A percentile compares a stretch with the other conserved stretches of the same genome.
These are phyloP conservation scores for Spilogale gracilis DNA, from an alignment of 2,113 vertebrate genomes.

Conservation along the genomic window DNA sequence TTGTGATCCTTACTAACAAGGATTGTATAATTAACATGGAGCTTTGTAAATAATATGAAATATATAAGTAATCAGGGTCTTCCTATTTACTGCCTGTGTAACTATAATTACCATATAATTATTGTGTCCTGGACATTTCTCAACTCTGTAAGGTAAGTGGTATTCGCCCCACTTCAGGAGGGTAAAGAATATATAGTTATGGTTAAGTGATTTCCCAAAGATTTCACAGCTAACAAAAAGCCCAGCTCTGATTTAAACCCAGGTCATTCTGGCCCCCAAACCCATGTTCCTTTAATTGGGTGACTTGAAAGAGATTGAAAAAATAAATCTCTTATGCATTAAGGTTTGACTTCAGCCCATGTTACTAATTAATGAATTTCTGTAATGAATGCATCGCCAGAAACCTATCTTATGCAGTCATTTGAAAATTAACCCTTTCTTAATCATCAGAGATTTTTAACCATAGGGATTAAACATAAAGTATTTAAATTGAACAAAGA, in stretches of 20 bases:
- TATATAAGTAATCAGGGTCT: slow-evolving; percentile 4
- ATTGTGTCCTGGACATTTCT: neutral
- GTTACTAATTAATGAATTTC: neutral
- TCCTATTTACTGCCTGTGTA: slow-evolving; percentile 39
- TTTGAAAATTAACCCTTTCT: neutral
- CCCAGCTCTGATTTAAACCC: slow-evolving; percentile 9
- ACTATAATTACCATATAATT: slow-evolving; percentile 32
- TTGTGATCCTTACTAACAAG: neutral
- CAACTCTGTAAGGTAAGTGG: slow-evolving; percentile 48
- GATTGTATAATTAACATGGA: slow-evolving; percentile 17
- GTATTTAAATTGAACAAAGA: slow-evolving; percentile 6
- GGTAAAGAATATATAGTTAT: neutral
- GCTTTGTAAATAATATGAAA: slow-evolving; percentile 43
- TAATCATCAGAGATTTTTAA: slow-evolving; percentile 36
- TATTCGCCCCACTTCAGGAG: slow-evolving; percentile 26
- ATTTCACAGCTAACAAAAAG: slow-evolving; percentile 31
- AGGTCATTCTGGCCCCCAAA: slow-evolving; percentile 29
- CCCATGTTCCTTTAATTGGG: slow-evolving; percentile 37
- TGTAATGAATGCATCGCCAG: neutral
- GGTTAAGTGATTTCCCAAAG: slow-evolving; percentile 33
- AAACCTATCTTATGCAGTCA: neutral
- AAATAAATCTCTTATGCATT: slow-evolving; percentile 31
- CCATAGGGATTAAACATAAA: neutral
- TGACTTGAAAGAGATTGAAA: slow-evolving; percentile 50
- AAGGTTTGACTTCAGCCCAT: neutral